Evolutionary conservation across 2,797 vertebrate species (phyloP).

Genomic region (Myotis vivesi): DNA sequence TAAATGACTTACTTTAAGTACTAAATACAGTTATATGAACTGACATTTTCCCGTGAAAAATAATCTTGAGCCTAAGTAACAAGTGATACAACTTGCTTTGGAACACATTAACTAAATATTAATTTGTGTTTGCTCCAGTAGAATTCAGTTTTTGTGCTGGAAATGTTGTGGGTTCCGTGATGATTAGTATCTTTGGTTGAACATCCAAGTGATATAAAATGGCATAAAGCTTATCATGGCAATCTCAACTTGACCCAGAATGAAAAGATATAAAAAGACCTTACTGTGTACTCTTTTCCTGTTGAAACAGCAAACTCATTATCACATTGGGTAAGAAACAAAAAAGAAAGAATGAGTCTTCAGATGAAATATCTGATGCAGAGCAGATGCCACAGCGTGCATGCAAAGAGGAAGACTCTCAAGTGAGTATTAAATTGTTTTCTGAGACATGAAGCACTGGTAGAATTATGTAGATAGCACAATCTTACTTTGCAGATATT

Average conservation of each 20-base stretch:
- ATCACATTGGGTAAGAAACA: slow-evolving; percentile 98
- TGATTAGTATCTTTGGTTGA: slow-evolving; percentile 2
- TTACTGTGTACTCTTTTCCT: slow-evolving; percentile 60
- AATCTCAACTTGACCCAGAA: slow-evolving; percentile 21
- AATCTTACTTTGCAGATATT: slow-evolving; percentile 37
- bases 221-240: slow-evolving; percentile 1
- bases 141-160: not conserved
- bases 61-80: not conserved
- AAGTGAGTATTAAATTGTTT: slow-evolving; percentile 84
- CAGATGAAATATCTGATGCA: slow-evolving; percentile 93
- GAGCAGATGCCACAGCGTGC: slow-evolving; percentile 88
- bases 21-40: not conserved
- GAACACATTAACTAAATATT: not conserved
- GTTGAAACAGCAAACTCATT: slow-evolving; percentile 92
- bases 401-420: slow-evolving; percentile 91
- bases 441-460: not conserved
- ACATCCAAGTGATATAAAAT: slow-evolving; percentile 12
- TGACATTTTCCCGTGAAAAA: slow-evolving; percentile 27
- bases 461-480: slow-evolving; percentile 66
- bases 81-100: not conserved
- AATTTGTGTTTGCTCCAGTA: not conserved
- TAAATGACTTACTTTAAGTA: slow-evolving; percentile 15
- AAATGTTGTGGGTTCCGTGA: slow-evolving; percentile 25
- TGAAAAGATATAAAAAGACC: not conserved
- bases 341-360: slow-evolving; percentile 95